Base-by-base conservation (phyloP, 2,888 invertebrate genomes). In the Bedellia somnulentella region DNA sequence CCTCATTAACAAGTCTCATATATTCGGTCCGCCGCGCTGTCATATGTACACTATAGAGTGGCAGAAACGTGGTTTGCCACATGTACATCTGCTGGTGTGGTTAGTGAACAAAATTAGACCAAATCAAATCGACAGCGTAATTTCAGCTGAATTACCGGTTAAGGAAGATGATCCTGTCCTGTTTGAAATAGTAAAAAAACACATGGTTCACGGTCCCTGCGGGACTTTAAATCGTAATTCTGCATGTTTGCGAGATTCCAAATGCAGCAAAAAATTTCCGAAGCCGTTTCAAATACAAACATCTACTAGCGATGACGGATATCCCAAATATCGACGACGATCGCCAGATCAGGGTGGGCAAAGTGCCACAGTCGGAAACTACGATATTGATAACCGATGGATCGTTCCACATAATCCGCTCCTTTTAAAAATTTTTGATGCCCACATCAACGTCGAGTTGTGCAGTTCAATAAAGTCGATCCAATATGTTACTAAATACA, bases 171-270 rank as follows among this genome's bases (percentile, higher is more conserved):
- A 42, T 37, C 38, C 35, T 30, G n/a, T 33, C 13, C 36, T 43
- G 32, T 37, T 28, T 24, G 38, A 38, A 30, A 40, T 37, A 17
- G 32, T 49, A 4, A 35, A 14, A 0, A 46, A 34, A 33, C 31
- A 41, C 15, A 39, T 42, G 37, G 26, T 44, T 24, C 45, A 46
- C 31, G 43, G 43, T 15, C 47, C 47, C 5, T 49, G 46, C 21
- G 45, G 44, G 2, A 14, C 32, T 5, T 4, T 30, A n/a, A 46
- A 49, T 24, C 24, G 22, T 0, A 15, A 17, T 3, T 35, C 36
- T 1, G 45, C 44, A 1, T 46, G 45, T 35, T 46, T 46, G 44
- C 36, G 37, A 22, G 30, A 46, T 3, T 27, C 37, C 1, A 36
- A 35, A 28, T 46, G 42, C 17, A 35, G 38, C 0, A 46, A 46